Evolutionary conservation across 2,113 vertebrate genomes (phyloP).

Genomic region (Coptodon bakossiorum): DNA sequence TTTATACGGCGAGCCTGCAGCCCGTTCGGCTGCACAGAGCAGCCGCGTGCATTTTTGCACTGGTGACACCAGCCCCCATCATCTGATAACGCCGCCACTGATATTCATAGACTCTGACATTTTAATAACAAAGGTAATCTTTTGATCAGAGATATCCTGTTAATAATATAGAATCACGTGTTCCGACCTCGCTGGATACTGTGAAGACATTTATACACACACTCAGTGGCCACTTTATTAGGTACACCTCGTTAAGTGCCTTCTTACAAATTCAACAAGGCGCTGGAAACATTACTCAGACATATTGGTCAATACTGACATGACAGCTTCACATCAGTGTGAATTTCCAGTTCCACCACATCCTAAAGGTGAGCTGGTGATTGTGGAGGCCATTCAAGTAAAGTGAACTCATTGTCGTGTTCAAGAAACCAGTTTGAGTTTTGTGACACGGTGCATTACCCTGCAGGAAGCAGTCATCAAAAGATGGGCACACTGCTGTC

Average conservation of each 20-base stretch:
- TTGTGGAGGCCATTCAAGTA: not conserved
- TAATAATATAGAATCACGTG: not conserved
- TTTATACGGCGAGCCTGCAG: rapidly evolving
- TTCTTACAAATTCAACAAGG: not conserved
- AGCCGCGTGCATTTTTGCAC: rapidly evolving
- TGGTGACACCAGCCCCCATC: not conserved
- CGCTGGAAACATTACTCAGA: not conserved
- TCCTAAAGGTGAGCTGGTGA: not conserved
- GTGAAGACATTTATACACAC: rapidly evolving
- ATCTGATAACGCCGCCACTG: not conserved
- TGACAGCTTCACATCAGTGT: rapidly evolving
- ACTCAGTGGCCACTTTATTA: not conserved
- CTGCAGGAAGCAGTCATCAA: not conserved
- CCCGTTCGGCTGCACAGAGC: not conserved
- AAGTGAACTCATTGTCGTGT: rapidly evolving
- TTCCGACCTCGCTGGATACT: rapidly evolving
- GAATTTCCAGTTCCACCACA: not conserved
- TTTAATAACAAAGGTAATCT: not conserved
- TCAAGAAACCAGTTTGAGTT: not conserved
- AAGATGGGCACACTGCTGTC: not conserved
- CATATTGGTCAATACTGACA: not conserved
- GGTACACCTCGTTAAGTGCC: rapidly evolving
- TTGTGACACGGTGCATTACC: not conserved
- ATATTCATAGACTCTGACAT: not conserved
- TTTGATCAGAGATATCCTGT: not conserved